A percentile compares a stretch with the other conserved stretches of the same genome.
These are phyloP conservation scores for Diuraphis noxia DNA, from an alignment of 1,140 invertebrate species.

Conservation along the genomic window DNA sequence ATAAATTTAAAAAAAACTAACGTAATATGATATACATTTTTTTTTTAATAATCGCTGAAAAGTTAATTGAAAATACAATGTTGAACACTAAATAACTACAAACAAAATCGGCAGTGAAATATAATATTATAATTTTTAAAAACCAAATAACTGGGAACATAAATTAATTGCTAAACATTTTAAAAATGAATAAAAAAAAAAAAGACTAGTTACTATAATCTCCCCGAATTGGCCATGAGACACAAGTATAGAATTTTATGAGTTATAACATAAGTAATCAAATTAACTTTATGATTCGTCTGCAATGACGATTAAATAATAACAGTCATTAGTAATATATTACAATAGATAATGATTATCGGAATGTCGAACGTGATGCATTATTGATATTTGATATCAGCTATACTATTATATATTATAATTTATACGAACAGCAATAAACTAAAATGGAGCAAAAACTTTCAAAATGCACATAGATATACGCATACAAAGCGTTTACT, in stretches of 20 bases:
- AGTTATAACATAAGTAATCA: not conserved
- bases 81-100: not conserved
- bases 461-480: not conserved
- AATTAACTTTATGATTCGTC: not conserved
- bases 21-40: not conserved
- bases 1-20: no score
- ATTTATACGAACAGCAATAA: not conserved
- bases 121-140: not conserved
- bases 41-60: not conserved
- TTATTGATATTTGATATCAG: not conserved
- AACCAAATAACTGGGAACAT: not conserved
- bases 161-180: not conserved
- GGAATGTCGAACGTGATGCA: not conserved
- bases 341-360: constrained; percentile 5
- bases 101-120: not conserved
- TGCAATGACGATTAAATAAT: not conserved
- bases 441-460: not conserved
- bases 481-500: not conserved
- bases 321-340: not conserved
- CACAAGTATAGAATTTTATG: not conserved
- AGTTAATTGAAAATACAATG: not conserved
- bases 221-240: not conserved
- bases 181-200: not conserved
- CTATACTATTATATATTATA: not conserved
- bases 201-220: not conserved